Percentiles rank a stretch among this genome's conserved stretches.
phyloP scores from a whole-genome alignment of 1,140 invertebrate species.

The Heliconius nattereri region DNA sequence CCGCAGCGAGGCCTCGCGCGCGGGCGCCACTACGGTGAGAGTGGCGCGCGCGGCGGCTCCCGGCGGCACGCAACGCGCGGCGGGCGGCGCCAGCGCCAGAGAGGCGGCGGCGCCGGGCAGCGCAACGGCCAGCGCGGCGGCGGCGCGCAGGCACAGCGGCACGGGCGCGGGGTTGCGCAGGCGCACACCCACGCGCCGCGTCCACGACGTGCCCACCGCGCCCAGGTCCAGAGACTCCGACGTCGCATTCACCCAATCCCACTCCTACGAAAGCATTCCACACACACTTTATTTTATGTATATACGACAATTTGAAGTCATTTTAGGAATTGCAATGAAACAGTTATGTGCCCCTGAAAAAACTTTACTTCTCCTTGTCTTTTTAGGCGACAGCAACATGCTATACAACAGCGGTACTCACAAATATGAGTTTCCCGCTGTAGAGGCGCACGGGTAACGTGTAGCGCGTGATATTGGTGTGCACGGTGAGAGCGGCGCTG shows the following conservation, averaged over 20 bases:
- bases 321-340: too few relatives aligned
- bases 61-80: slow-evolving; percentile 19
- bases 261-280: slow-evolving; percentile 47
- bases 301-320: too few relatives aligned
- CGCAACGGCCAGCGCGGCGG: slow-evolving; percentile 39
- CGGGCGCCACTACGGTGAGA: slow-evolving; percentile 65
- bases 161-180: slow-evolving; percentile 57
- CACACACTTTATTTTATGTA: too few relatives aligned
- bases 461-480: slow-evolving; percentile 62
- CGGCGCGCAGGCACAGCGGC: slow-evolving; percentile 51
- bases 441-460: slow-evolving; percentile 60
- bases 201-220: slow-evolving; percentile 56
- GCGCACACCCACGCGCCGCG: slow-evolving; percentile 53
- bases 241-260: slow-evolving; percentile 57
- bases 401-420: slow-evolving; percentile 37
- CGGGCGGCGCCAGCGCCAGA: slow-evolving; percentile 35
- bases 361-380: too few relatives aligned
- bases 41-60: slow-evolving; percentile 34
- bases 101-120: slow-evolving; percentile 49
- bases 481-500: slow-evolving; percentile 50
- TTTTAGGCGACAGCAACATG: too few relatives aligned
- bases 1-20: slow-evolving; percentile 51
- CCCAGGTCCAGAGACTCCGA: slow-evolving; percentile 61
- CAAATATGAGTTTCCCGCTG: slow-evolving; percentile 57
- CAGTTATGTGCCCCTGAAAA: too few relatives aligned